Evolutionary conservation across 2,888 invertebrate species (phyloP), one percentile per base, ranked within the genome.

Genomic region (Blastobasis adustella): DNA sequence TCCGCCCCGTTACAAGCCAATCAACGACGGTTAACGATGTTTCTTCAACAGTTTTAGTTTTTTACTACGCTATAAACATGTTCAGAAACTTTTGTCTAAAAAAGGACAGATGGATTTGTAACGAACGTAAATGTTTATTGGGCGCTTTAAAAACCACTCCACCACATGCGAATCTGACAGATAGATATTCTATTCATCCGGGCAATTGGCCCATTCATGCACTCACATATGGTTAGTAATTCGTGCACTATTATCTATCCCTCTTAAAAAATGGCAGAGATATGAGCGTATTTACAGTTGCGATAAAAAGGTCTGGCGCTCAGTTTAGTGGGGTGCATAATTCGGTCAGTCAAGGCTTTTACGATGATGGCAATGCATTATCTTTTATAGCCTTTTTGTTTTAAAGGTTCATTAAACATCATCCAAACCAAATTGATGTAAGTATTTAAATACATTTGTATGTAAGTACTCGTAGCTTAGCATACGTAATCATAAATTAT

Each of bases 141-240:
- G 55, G 52, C 52, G 50, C 37, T 52, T 59, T 58, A 71, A 68
- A 73, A 45, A 63, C 58, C 65, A 62, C 70, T 74, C 61, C 51
- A 67, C 67, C 79, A 79, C 71, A 82, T 81, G 79, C 63, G 67
- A 60, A 61, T 40, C 23, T 49, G 9, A 44, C 8, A 47, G 38
- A 47, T 10, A 52, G 40, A 49, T 45, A 4, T 38, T 10, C 51
- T 47, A 46, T 58, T 52, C 56, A 61, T 62, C 56, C 51, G 59
- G 56, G 56, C 55, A 56, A 58, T 62, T 62, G 65, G 66, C 71
- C 66, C 62, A 67, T 69, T 67, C 66, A 59, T 67, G 58, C 69
- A 63, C 79, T 59, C 69, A 63, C 80, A 79, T 79, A 76, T 79
- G 79, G 69, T 67, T 58, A 56, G 63, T 68, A 69, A 71, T 73